Evolutionary conservation across 2,113 vertebrate genomes (phyloP).

Genomic region (Tragelaphus scriptus): DNA sequence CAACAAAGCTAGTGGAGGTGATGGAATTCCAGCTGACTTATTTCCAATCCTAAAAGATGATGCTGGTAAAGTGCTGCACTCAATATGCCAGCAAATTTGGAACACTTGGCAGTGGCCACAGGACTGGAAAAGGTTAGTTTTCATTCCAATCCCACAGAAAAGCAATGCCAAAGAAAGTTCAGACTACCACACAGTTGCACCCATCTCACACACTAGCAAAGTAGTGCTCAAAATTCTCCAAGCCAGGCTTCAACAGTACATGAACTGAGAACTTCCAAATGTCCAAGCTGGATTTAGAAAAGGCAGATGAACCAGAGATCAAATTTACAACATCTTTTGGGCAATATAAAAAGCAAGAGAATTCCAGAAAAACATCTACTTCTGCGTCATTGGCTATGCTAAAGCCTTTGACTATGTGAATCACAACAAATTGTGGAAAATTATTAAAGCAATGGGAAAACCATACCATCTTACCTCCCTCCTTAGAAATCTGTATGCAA

Average conservation of each 20-base stretch:
- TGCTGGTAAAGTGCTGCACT: not conserved
- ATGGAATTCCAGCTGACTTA: not conserved
- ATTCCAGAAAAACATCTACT: not conserved
- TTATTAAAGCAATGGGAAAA: not conserved
- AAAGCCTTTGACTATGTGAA: not conserved
- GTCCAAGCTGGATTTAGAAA: not conserved
- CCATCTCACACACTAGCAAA: not conserved
- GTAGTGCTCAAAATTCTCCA: not conserved
- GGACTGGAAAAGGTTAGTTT: not conserved
- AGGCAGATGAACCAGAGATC: not conserved
- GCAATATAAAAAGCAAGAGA: not conserved
- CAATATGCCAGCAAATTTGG: not conserved
- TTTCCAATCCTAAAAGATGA: not conserved
- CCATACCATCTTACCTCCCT: not conserved
- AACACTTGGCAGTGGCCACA: not conserved
- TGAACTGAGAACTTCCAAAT: not conserved
- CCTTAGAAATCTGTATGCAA: not conserved
- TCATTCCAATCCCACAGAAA: not conserved
- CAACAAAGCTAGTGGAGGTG: not conserved
- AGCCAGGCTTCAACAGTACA: not conserved
- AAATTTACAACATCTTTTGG: not conserved
- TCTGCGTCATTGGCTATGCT: not conserved
- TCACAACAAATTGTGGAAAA: not conserved
- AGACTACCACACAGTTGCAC: not conserved
- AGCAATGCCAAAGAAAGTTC: not conserved